phyloP scores from a whole-genome alignment of 2,113 vertebrate genomes.

The Spizaetus ornatus region DNA sequence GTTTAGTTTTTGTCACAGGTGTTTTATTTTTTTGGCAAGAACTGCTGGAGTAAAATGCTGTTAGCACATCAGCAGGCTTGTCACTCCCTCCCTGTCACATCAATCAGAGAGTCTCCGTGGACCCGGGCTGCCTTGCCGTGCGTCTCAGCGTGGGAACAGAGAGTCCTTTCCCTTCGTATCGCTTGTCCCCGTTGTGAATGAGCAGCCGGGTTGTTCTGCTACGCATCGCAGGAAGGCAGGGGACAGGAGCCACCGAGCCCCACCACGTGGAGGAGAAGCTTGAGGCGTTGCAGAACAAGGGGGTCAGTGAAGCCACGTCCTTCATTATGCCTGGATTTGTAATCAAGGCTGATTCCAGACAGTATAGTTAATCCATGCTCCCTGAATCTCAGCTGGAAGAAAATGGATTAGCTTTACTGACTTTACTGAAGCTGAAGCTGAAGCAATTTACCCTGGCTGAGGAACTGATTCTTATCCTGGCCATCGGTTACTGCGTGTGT shows the following conservation, averaged over 20 bases:
- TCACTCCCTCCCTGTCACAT: conserved; percentile 45
- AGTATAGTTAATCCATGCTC: conserved; percentile 10
- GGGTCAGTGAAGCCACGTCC: background rate
- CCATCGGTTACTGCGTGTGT: background rate
- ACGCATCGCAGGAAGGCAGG: background rate
- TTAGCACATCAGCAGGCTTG: conserved; percentile 47
- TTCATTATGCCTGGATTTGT: background rate
- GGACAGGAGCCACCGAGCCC: background rate
- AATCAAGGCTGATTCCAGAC: conserved; percentile 14
- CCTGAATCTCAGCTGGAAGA: conserved; percentile 16
- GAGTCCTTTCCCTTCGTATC: background rate
- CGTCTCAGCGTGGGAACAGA: background rate
- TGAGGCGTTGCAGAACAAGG: background rate
- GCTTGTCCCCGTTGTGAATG: accelerated
- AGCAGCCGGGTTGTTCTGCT: background rate
- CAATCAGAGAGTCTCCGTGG: background rate
- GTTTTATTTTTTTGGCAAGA: conserved; percentile 38
- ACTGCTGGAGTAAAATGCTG: background rate
- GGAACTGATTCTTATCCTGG: background rate
- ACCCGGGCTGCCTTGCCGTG: background rate
- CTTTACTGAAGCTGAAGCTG: background rate
- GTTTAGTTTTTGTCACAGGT: conserved; percentile 6
- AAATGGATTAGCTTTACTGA: conserved; percentile 44
- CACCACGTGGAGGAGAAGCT: accelerated
- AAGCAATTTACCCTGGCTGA: background rate